Base-by-base conservation (phyloP, 2,888 invertebrate species). In the Eubasilissa splendida region DNA sequence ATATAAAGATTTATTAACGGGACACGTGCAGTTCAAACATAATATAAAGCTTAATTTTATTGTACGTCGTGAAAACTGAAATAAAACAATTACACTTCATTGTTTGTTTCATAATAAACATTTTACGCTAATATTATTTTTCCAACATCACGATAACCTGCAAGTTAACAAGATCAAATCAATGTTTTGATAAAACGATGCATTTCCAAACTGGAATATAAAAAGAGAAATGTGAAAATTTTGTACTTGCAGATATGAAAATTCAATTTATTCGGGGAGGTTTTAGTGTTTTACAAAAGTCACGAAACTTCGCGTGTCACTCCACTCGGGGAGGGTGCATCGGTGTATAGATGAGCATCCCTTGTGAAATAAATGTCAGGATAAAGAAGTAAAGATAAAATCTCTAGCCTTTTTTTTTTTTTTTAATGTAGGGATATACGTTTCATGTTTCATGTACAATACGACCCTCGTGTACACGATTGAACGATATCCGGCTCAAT, bases 241-340 rank as follows among this genome's bases (percentile, higher is more conserved):
- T 63, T 31, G 42, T 11, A 12, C n/a, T 31, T 63, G 33, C 31
- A 31, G 42, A 33, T 31, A 63, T 7, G 1, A 3, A 63, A 63
- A 63, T 33, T 63, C 33, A 63, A 63, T 63, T 63, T 63, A 11
- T 33, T 3, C 31, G 42, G 42, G 42, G 33, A 63, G 42, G 22
- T 31, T 63, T 63, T 63, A 33, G 33, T 63, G 33, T 63, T 63
- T 63, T 63, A 42, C 42, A 12, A 33, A 31, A 63, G 63, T 63
- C 63, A 63, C 63, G 63, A 31, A 4, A 31, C n/a, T 10, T 63
- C 63, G 63, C 63, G n/a, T 63, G 63, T 33, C 42, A 42, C 42
- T 42, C 42, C 63, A 11, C 63, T 33, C 12, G 12, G 33, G 63
- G 42, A 33, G 11, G 63, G 63, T 63, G 63, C 63, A 63, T 4